These are phyloP conservation scores for Sisyra terminalis DNA, from an alignment of 2,888 invertebrate genomes.

Conservation along the genomic window DNA sequence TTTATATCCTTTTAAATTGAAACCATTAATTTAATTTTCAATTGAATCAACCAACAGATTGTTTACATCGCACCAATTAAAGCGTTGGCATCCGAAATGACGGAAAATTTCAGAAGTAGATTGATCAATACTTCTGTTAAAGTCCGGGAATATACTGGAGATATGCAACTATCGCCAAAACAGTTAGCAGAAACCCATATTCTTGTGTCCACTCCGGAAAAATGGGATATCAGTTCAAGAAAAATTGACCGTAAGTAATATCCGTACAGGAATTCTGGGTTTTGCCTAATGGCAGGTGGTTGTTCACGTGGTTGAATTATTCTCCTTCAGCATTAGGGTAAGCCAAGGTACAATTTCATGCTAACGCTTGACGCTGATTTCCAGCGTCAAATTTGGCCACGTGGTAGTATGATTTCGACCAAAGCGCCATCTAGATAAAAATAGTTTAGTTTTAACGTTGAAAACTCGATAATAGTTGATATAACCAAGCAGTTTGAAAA, in stretches of 20 bases:
- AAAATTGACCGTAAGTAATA: conserved; percentile 56
- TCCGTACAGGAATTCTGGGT: no score
- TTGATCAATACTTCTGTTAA: conserved; percentile 58
- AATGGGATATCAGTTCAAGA: conserved; percentile 98
- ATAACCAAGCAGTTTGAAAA: no score
- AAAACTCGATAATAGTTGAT: no score
- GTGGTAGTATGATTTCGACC: no score
- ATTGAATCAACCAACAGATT: conserved; percentile 39
- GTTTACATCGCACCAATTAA: conserved; percentile 99
- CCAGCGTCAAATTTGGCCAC: no score
- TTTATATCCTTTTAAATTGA: neutral
- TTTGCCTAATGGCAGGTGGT: no score
- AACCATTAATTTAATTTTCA: conserved; percentile 1
- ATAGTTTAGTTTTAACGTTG: no score
- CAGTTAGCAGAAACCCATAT: conserved; percentile 95
- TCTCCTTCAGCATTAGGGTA: no score
- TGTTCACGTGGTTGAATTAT: no score
- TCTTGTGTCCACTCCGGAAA: conserved; percentile 97
- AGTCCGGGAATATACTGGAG: conserved; percentile 91
- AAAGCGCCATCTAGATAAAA: no score
- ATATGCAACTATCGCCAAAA: conserved; percentile 89
- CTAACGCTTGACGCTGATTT: no score
- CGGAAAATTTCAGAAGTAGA: conserved; percentile 75
- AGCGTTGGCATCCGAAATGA: conserved; percentile 97
- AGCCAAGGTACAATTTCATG: no score